Conservation (phyloP, 1,140 invertebrate species). For the Hycleus cichorii region DNA sequence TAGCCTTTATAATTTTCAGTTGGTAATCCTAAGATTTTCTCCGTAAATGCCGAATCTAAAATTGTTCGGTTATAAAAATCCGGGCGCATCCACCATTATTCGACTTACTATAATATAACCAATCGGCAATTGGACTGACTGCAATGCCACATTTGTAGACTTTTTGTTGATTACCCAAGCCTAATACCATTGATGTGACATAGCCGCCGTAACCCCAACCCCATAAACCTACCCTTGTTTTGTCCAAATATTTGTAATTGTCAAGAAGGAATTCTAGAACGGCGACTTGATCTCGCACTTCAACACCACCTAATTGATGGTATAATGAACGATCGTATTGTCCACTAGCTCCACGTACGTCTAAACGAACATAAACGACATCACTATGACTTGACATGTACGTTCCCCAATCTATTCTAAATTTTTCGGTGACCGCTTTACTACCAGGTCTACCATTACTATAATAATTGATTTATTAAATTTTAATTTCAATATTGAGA, state of each 20-base stretch:
- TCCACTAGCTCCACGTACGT: conserved; percentile 77
- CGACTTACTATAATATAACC: conserved; percentile 87
- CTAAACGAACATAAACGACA: conserved; percentile 81
- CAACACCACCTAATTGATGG: conserved; percentile 71
- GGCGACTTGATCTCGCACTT: conserved; percentile 77
- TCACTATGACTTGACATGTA: conserved; percentile 89
- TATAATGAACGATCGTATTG: conserved; percentile 73
- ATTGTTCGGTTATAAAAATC: conserved; percentile 18
- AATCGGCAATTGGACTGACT: conserved; percentile 89
- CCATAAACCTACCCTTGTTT: conserved; percentile 82
- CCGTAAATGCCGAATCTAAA: conserved; percentile 89
- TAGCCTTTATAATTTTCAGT: conserved; percentile 88
- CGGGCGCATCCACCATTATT: too few species aligned
- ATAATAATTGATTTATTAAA: conserved; percentile 30
- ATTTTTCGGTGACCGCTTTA: conserved; percentile 78
- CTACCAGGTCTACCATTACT: conserved; percentile 87
- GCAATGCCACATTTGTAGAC: conserved; percentile 88
- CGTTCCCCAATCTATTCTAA: conserved; percentile 81
- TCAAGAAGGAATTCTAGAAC: conserved; percentile 77
- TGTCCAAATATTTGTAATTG: conserved; percentile 76
- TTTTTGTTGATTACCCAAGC: conserved; percentile 75
- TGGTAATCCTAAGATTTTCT: conserved; percentile 81
- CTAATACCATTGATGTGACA: conserved; percentile 80
- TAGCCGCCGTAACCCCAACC: conserved; percentile 98
- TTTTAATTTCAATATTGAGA: not conserved